phyloP scores from a whole-genome alignment of 2,888 invertebrate genomes.

The Euzophera pinguis region DNA sequence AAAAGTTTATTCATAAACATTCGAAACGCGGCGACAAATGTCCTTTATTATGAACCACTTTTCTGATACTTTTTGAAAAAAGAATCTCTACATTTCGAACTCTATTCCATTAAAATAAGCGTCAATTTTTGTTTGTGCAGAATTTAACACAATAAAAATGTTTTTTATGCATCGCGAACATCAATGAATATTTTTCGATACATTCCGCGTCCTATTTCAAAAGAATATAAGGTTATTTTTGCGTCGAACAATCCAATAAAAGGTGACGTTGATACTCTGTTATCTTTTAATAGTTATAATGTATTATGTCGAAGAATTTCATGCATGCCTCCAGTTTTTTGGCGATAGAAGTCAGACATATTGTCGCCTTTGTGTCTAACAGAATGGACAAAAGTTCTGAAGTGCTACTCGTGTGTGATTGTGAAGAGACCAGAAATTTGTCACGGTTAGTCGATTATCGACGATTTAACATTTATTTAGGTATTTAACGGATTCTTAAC shows the following conservation, averaged over 20 bases:
- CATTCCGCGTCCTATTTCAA: neutral
- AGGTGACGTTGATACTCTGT: slow-evolving; percentile 40
- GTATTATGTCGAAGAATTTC: slow-evolving; percentile 58
- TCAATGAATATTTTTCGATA: neutral
- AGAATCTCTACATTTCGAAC: slow-evolving; percentile 26
- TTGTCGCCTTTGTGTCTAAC: slow-evolving; percentile 48
- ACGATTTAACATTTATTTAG: slow-evolving; percentile 40
- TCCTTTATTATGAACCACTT: slow-evolving; percentile 4
- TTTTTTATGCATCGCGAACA: slow-evolving; percentile 5
- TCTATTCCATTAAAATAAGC: neutral
- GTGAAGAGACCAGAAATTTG: slow-evolving; percentile 54
- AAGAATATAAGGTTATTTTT: slow-evolving; percentile 11
- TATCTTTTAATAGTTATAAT: slow-evolving; percentile 60
- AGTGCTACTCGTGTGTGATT: slow-evolving; percentile 55
- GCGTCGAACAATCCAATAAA: neutral
- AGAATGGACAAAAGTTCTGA: too few species aligned
- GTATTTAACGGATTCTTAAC: slow-evolving; percentile 26
- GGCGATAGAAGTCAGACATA: slow-evolving; percentile 46
- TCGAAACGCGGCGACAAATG: slow-evolving; percentile 71
- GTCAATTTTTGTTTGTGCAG: neutral
- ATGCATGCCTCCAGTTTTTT: slow-evolving; percentile 61
- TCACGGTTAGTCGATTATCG: slow-evolving; percentile 58
- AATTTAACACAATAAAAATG: slow-evolving; percentile 2
- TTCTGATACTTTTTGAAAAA: neutral
- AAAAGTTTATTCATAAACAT: slow-evolving; percentile 28